Base-by-base conservation (phyloP, 2,797 vertebrate species). In the Ctenochaetus hawaiiensis region DNA sequence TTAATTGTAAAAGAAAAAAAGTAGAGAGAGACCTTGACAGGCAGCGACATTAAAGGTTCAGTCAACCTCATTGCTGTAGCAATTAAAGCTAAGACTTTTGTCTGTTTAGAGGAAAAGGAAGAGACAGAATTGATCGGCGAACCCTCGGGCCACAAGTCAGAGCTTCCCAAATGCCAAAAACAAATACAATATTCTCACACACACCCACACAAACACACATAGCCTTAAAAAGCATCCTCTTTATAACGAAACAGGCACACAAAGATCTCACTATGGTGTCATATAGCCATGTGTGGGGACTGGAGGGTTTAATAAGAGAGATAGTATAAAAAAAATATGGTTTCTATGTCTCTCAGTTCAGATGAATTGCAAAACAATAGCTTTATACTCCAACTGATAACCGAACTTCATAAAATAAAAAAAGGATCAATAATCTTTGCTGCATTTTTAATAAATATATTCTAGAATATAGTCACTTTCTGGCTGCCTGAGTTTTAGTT, bases 51-150 rank as follows among this genome's bases (percentile, higher is more conserved):
- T 77, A 82, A 84, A 78, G 66, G 71, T 79, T 63, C 49, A 61
- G 54, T 47, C 23, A 26, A 56, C 43, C 49, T 84, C 71, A 34
- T 74, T 30, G 75, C 72, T 79, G 78, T 26, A 62, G 82, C 82
- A 90, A 88, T 89, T 89, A 89, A 83, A 83, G 61, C 62, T 2
- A 2, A 64, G 62, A 69, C 73, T 84, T 85, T 75, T 80, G 63
- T 84, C 80, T 78, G 66, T 84, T 89, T 77, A 77, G 67, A 74
- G 69, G 79, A 84, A 87, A 74, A 53, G 44, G 76, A 82, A 79
- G 75, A 86, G 78, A 81, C 71, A 61, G 80, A 79, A 87, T 83
- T 87, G 84, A 90, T 89, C 59, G 22, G 48, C 6, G 20, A 84
- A 73, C 74, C 67, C 80, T 84, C 26, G 2, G 86, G 74, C 70